Evolutionary conservation across 1,140 invertebrate species (phyloP), one percentile per base, ranked within the genome.

Genomic region (Paracyclopina nana): DNA sequence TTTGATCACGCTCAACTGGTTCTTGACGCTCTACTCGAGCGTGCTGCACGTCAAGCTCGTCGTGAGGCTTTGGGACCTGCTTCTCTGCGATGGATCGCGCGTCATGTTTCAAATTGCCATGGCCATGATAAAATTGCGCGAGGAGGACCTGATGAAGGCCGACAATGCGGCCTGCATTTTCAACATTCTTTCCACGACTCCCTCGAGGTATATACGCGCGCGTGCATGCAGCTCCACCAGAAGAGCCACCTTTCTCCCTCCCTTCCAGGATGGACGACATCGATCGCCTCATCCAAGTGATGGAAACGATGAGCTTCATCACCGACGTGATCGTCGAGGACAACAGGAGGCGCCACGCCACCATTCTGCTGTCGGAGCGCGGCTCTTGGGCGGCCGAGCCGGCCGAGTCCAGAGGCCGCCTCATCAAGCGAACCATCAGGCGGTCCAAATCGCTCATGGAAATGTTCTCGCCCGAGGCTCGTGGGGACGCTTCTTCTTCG

Each of bases 1-100:
- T 53, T 68, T 98, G 22, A 95, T 99, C 59, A 91, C 85, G 11
- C 69, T 95, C 54, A 85, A 95, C 62, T 99, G 95, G 94, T 95
- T 97, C 65, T 68, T 98, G 26, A 95, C 92, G 1, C 64, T 97
- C n/a, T 96, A 94, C 68, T 85, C 91, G 3, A 94, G 88, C 61
- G 87, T 96, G 52, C 83, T 97, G n/a, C 85, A 94, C 59, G 90
- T 92, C 75, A 91, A 87, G 67, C 83, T 95, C 53, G 70, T 98
- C 31, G 68, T 98, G 3, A 71, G 87, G 52, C 78, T 98, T 55
- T 99, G 94, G 94, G 95, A 99, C 67, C 68, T 94, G 52, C 87
- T 98, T 63, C 94, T 97, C 62, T 69, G 68, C 55, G 66, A 96
- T 65, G 94, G 95, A 31, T 91, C 87, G 9, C 77, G 91, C 54